phyloP scores from a whole-genome alignment of 2,888 invertebrate genomes.

The Drosophila kuntzei region DNA sequence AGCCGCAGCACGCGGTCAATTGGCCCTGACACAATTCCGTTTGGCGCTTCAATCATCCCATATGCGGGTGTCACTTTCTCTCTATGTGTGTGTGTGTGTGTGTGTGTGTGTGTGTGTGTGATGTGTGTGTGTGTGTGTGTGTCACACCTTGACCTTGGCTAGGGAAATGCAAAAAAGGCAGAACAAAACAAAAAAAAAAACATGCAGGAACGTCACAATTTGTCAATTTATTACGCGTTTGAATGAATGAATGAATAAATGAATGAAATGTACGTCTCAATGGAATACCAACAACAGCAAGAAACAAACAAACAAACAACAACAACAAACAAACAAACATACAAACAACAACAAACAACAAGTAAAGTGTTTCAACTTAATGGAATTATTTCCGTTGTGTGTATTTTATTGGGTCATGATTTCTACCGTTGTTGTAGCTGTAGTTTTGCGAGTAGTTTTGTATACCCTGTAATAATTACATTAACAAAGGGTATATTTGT shows the following conservation, averaged over 20 bases:
- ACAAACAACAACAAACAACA: conserved; percentile 14
- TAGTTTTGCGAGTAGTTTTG: conserved; percentile 24
- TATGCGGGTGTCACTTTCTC: conserved; percentile 6
- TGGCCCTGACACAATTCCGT: conserved; percentile 66
- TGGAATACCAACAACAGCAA: conserved; percentile 30
- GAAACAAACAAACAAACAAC: neutral
- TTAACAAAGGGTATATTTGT: neutral
- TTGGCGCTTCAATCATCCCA: conserved; percentile 29
- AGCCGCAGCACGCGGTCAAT: conserved; percentile 29
- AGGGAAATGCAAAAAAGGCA: conserved; percentile 19
- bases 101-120: conserved; percentile 8
- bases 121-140: conserved; percentile 4
- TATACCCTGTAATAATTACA: conserved; percentile 12
- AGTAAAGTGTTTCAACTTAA: conserved; percentile 51
- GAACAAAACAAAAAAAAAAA: conserved; percentile 1
- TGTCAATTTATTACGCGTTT: conserved; percentile 65
- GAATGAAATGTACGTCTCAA: conserved; percentile 29
- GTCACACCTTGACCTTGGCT: conserved; percentile 28
- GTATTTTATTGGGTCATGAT: conserved; percentile 49
- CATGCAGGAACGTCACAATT: conserved; percentile 21
- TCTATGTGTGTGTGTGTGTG: neutral
- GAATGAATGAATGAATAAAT: conserved; percentile 43
- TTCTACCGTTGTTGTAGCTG: conserved; percentile 24
- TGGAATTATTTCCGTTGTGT: conserved; percentile 67
- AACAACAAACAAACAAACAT: conserved; percentile 15